Base-by-base conservation (phyloP, 2,113 vertebrate species). In the Phalacrocorax brasilianus region DNA sequence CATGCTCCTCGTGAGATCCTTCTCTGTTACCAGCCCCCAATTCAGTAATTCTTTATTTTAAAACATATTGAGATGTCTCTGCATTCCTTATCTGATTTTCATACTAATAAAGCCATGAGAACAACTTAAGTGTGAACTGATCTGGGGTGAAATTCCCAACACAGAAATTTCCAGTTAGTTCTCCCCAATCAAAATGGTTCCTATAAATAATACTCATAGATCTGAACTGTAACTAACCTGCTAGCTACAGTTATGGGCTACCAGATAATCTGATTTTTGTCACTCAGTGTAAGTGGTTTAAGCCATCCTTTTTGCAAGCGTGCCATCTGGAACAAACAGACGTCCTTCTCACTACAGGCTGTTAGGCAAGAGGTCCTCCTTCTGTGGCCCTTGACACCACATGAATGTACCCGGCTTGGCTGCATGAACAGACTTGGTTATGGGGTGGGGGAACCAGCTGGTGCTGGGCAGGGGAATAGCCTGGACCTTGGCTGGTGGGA, bases 241-340 rank as follows among this genome's bases (percentile, higher is more conserved):
- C 40, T 23, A 61, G 45, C 20, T 49, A n/a, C 19, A 55, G 50
- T 72, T 73, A 85, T 14, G 2, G 0, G 40, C 78, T 85, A 55
- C 28, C 58, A 85, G 70, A 61, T 92, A 88, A 93, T 73, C 63
- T 91, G 68, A 66, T 76, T 93, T 95, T 93, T 94, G 72, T 84
- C 63, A 45, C 28, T 86, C 55, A n/a, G 4, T 14, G 3, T 88
- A 91, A 95, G 79, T 77, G 53, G 53, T 92, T 95, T 93, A 88
- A 86, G 47, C 63, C 38, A 63, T 70, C 32, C 22, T 91, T 92
- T 89, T 77, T 77, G 42, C 59, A 59, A 67, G 14, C 2, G 4
- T 91, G 68, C 67, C 76, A 63, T 74, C 76, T 88, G 85, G 82
- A 90, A 27, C 47, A 85, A 76, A 66, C 2, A 2, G 27, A 24